Evolutionary conservation across 2,888 invertebrate genomes (phyloP), one percentile per base, ranked within the genome.

Genomic region (Eumerus sabulonum): DNA sequence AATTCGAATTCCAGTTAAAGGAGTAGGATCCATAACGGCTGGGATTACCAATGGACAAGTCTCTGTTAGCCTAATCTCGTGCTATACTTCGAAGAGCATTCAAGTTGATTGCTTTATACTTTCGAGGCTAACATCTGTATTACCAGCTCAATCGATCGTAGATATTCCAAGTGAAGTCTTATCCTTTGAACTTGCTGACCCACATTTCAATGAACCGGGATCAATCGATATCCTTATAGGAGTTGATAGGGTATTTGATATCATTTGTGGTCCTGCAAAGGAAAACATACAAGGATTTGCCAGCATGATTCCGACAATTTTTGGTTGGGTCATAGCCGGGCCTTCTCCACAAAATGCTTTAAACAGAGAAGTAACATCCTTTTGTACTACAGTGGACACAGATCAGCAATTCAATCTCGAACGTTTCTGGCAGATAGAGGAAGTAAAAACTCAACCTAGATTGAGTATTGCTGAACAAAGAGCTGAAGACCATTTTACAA

Each of bases 21-120:
- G 59, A 18, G 16, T 60, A 16, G 18, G 17, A 1, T 60, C 60
- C n/a, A 40, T 56, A 1, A 27, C 48, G 1, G 57, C 48, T 13
- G 66, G 66, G n/a, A 47, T 51, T 16, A 56, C 66, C n/a, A 56
- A 67, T 42, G 67, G 57, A 7, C 1, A 54, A 13, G 56, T 63
- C 7, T 36, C 47, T 1, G 18, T 66, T 2, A 51, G 38, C 13
- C n/a, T 72, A 18, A 13, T 7, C 9, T 72, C 59, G 5, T 47
- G 57, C 7, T 54, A 19, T 19, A 16, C 36, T 64, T 11, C 12
- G 1, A 36, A 51, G 0, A 18, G 17, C 40, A 13, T 64, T 51
- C 53, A 64, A 1, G 19, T 64, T 7, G 13, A 73, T 2, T 66
- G 72, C 9, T 53, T 53, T 1, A 57, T 72, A 14, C 42, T 72